A percentile compares a stretch with the other conserved stretches of the same genome.
These are phyloP conservation scores for Hydrotaea diabolus DNA, from an alignment of 2,888 invertebrate genomes.

Conservation along the genomic window DNA sequence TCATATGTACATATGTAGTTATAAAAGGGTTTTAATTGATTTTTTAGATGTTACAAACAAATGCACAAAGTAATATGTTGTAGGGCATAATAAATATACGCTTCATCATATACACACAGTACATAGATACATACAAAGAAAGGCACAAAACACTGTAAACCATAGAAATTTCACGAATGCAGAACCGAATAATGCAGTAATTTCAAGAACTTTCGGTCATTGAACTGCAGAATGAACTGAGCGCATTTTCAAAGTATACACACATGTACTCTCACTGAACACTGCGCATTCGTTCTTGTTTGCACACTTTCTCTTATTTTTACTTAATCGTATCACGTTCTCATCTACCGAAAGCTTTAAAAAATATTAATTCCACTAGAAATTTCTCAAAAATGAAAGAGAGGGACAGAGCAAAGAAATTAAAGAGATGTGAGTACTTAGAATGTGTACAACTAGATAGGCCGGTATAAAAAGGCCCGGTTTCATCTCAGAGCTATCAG, in stretches of 20 bases:
- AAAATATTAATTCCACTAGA: slow-evolving; percentile 38
- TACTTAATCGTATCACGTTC: background rate
- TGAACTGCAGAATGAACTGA: slow-evolving; percentile 34
- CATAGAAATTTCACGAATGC: slow-evolving; percentile 25
- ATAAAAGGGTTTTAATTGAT: too few species aligned
- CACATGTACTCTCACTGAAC: background rate
- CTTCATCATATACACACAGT: too few species aligned
- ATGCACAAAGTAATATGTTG: too few species aligned
- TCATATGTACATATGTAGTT: too few species aligned
- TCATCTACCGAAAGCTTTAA: background rate
- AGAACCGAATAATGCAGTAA: background rate
- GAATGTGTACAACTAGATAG: background rate
- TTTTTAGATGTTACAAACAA: too few species aligned
- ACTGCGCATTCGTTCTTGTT: background rate
- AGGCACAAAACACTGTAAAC: too few species aligned
- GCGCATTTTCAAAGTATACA: background rate
- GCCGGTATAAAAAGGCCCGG: slow-evolving; percentile 53
- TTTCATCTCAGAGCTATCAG: slow-evolving; percentile 25
- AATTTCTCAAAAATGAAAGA: slow-evolving; percentile 27
- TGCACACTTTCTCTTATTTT: background rate
- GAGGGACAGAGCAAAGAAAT: background rate
- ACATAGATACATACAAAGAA: too few species aligned
- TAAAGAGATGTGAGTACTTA: background rate
- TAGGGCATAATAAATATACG: too few species aligned
- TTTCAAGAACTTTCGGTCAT: slow-evolving; percentile 52